Conservation (phyloP, 2,113 vertebrate genomes). For the Phylloscopus whistleri region DNA sequence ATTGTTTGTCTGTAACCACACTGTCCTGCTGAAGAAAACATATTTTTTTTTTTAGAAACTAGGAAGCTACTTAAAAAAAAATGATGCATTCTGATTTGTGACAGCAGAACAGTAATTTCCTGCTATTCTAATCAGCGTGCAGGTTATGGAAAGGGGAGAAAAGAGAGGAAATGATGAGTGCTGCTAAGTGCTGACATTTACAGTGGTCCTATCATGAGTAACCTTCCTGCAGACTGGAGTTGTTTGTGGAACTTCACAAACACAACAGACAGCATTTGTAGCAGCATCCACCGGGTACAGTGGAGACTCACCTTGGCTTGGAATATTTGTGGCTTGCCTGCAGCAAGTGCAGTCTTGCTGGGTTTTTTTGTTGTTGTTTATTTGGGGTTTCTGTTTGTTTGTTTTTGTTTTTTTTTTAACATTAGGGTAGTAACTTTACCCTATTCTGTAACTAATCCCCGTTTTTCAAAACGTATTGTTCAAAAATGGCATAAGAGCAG, state of each 20-base stretch:
- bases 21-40: background rate
- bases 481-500: background rate
- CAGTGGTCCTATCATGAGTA: background rate
- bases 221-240: background rate
- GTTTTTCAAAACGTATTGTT: fast-evolving
- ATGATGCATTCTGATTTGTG: background rate
- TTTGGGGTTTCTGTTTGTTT: background rate
- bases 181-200: background rate
- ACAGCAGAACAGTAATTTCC: background rate
- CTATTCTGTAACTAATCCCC: background rate
- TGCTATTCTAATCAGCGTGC: background rate
- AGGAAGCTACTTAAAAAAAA: background rate
- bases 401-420: background rate
- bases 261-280: background rate
- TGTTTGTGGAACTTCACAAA: background rate
- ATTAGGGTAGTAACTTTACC: background rate
- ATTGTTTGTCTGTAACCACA: background rate
- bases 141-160: background rate
- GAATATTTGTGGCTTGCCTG: background rate
- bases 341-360: background rate
- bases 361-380: too few species aligned
- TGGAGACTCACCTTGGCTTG: background rate
- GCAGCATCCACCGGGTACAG: background rate
- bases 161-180: background rate
- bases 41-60: background rate